Evolutionary conservation across 2,113 vertebrate genomes (phyloP), one percentile per base, ranked within the genome.

Genomic region (Tragulus kanchil): DNA sequence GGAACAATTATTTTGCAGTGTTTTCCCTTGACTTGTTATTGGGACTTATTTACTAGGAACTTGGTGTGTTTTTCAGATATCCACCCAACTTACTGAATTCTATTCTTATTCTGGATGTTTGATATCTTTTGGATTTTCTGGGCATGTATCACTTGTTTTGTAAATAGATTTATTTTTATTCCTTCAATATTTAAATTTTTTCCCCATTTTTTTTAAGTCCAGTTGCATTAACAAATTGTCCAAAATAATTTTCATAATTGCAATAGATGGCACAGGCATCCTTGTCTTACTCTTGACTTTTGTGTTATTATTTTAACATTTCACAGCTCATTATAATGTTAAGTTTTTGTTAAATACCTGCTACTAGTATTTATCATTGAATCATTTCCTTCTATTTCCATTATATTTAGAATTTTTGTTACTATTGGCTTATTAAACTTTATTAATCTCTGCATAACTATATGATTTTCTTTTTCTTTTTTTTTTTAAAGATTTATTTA

Each of bases 241-340:
- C 19, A 93, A 89, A 69, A 67, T 84, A 89, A 54, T 89, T 82
- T 73, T 93, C 50, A 65, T 23, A 48, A 21, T 81, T n/a, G 45
- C 54, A 78, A 45, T 42, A 28, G 17, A 42, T 92, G 45, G 14
- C 48, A 89, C 52, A 83, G 17, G 5, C 26, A 86, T 86, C 81
- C 13, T 78, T 69, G 31, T 85, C 61, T 71, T 78, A 25, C 69
- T 79, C 11, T 71, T 93, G 17, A 92, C 28, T 83, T 86, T 45
- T 89, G 6, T 92, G 9, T 54, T 56, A 64, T 25, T 26, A 69
- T 78, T 77, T 79, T 78, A 79, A 78, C n/a, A 96, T 71, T 90
- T 85, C 31, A 86, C 8, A 15, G n/a, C 54, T 78, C 61, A 93
- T 3, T 61, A 21, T 69, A 92, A 73, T 73, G 21, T 36, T 62